phyloP scores from a whole-genome alignment of 2,888 invertebrate genomes.

The Eupelmus urozonus region DNA sequence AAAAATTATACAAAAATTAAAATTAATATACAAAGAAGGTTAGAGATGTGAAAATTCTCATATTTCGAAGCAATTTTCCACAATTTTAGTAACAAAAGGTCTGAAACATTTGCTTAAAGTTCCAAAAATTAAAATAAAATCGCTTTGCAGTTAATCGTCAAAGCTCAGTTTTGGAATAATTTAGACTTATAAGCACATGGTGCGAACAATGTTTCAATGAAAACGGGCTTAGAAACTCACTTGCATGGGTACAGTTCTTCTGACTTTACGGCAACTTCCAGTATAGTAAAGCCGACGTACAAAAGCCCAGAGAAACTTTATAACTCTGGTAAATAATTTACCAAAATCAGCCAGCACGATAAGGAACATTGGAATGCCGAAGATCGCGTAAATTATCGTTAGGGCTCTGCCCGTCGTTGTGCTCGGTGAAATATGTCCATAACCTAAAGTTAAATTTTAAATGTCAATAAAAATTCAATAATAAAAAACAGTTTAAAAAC shows the following conservation, averaged over 20 bases:
- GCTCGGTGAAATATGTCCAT: constrained; percentile 96
- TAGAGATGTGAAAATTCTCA: too few species aligned
- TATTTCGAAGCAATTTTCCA: too few species aligned
- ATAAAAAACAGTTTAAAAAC: neutral
- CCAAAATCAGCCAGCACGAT: constrained; percentile 97
- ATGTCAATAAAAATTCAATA: neutral
- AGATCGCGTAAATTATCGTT: constrained; percentile 94
- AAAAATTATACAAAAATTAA: too few species aligned
- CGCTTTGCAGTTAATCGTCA: too few species aligned
- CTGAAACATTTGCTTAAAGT: too few species aligned
- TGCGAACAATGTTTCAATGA: too few species aligned
- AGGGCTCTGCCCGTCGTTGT: constrained; percentile 91
- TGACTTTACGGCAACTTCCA: constrained; percentile 88
- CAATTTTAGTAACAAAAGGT: too few species aligned
- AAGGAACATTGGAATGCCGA: constrained; percentile 97
- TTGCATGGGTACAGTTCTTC: constrained; percentile 87
- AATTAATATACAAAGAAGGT: too few species aligned
- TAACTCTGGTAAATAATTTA: constrained; percentile 90
- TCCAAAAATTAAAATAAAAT: too few species aligned
- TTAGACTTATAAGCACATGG: too few species aligned
- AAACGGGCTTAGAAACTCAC: constrained; percentile 79
- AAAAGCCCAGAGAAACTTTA: constrained; percentile 94
- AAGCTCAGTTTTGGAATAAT: too few species aligned
- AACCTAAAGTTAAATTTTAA: constrained; percentile 82
- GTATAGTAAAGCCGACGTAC: constrained; percentile 91